A percentile compares a stretch with the other conserved stretches of the same genome.
Conservation (phyloP, 2,113 vertebrate genomes). For the Noctilio leporinus region DNA sequence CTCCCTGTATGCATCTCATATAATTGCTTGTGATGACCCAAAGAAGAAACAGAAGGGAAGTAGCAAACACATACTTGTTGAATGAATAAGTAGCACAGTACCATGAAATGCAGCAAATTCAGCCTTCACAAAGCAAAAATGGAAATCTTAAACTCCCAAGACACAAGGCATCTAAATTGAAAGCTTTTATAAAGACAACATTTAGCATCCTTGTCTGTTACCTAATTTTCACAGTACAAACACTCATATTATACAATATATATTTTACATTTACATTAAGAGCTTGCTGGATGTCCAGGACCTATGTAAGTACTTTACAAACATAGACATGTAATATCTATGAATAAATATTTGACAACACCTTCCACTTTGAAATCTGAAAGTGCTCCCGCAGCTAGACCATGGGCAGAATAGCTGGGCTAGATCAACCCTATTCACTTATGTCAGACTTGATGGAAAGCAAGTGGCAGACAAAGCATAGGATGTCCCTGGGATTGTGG, state of each 20-base stretch:
- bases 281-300: not conserved
- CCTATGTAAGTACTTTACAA: not conserved
- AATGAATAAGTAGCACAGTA: not conserved
- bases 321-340: not conserved
- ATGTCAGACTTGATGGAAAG: not conserved
- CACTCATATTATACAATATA: not conserved
- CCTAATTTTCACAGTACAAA: not conserved
- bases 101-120: not conserved
- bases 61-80: not conserved
- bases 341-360: not conserved
- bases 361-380: not conserved
- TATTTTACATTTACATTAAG: not conserved
- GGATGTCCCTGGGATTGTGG: not conserved
- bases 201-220: not conserved
- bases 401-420: not conserved
- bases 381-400: not conserved
- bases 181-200: not conserved
- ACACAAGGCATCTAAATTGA: not conserved
- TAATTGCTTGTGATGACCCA: not conserved
- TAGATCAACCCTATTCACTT: not conserved
- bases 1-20: not conserved
- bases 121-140: not conserved
- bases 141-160: not conserved
- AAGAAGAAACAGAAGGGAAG: not conserved
- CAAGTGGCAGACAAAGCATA: not conserved